Evolutionary conservation across 2,797 vertebrate genomes (phyloP).

Genomic region (Malacoctenus gilli): DNA sequence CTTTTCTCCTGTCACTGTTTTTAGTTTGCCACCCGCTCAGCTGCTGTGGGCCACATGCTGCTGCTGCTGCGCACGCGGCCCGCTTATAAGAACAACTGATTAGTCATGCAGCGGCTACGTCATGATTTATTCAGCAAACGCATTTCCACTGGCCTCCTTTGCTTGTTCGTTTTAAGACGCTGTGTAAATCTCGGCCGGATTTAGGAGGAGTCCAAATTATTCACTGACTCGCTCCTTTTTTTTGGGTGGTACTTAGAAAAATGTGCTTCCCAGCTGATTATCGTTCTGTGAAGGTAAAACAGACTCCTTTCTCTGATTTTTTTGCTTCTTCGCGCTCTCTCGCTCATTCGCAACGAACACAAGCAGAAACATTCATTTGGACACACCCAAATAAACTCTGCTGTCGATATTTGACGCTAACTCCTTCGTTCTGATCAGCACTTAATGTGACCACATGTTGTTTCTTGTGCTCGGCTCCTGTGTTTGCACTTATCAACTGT

Average conservation of each 20-base stretch:
- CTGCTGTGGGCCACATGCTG: not conserved
- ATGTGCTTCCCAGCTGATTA: not conserved
- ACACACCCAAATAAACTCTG: too few relatives aligned
- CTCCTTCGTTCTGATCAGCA: too few relatives aligned
- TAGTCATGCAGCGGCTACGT: constrained; percentile 24
- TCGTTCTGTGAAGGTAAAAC: not conserved
- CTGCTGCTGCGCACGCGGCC: constrained; percentile 9
- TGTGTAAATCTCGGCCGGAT: constrained; percentile 4
- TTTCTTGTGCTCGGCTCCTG: too few relatives aligned
- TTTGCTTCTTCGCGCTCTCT: too few relatives aligned
- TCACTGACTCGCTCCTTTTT: not conserved
- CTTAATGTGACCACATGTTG: too few relatives aligned
- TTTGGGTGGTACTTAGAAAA: not conserved
- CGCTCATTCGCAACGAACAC: too few relatives aligned
- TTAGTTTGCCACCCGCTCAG: constrained; percentile 12
- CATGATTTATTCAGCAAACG: constrained; percentile 58
- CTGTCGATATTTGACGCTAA: too few relatives aligned
- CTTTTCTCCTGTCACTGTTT: not conserved
- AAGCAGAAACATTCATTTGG: too few relatives aligned
- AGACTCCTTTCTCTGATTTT: not conserved
- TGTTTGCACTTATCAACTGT: too few relatives aligned
- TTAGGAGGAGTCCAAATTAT: not conserved
- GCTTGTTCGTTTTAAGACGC: constrained; percentile 1
- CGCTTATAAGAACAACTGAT: constrained; percentile 14
- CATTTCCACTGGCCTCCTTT: constrained; percentile 33